Evolutionary conservation across 2,113 vertebrate species (phyloP).

Genomic region (Nyctereutes procyonoides): DNA sequence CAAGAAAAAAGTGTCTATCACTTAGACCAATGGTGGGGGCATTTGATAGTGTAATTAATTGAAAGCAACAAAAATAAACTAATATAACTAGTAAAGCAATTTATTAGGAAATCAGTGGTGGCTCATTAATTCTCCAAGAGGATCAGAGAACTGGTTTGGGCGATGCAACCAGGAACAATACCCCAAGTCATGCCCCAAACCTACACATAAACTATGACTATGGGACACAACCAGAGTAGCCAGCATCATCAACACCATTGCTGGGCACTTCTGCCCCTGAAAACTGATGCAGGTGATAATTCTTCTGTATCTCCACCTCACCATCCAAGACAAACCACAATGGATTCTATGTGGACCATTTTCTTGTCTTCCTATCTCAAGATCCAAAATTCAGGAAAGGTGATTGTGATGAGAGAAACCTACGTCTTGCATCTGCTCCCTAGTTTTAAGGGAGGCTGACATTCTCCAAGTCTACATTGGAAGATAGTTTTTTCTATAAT

Average conservation of each 20-base stretch:
- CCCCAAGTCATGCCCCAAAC: background rate
- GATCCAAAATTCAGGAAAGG: background rate
- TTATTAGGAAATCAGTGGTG: background rate
- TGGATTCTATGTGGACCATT: background rate
- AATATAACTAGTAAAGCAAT: background rate
- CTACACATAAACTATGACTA: background rate
- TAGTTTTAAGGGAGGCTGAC: background rate
- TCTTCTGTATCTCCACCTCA: background rate
- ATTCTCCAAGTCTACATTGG: background rate
- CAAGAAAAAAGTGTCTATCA: background rate
- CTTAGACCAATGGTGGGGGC: background rate
- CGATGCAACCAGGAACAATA: background rate
- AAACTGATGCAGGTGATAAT: background rate
- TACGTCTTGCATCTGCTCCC: background rate
- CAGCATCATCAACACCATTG: no score
- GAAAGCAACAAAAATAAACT: background rate
- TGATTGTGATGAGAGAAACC: background rate
- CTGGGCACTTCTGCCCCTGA: background rate
- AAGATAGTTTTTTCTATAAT: background rate
- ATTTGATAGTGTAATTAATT: background rate
- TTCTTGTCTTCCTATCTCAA: background rate
- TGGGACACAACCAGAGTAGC: background rate
- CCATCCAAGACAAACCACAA: fast-evolving
- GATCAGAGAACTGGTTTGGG: background rate
- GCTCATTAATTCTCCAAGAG: background rate